These are phyloP conservation scores for Amphimallon solstitiale DNA, from an alignment of 2,888 invertebrate species.

Conservation along the genomic window DNA sequence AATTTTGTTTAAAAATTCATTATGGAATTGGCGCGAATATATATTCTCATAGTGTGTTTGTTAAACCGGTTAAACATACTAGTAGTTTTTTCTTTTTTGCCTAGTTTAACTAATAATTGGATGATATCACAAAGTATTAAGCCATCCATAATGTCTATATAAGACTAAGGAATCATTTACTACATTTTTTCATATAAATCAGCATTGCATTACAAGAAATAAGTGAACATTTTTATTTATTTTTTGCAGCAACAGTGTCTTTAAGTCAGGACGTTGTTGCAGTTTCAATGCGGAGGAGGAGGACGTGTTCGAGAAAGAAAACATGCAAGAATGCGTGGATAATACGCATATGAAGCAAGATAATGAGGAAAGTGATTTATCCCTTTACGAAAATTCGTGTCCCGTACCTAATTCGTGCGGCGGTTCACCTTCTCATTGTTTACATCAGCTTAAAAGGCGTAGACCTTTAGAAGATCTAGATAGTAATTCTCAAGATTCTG, in stretches of 20 bases:
- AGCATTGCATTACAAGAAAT: background rate
- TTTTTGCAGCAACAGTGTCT: slow-evolving; percentile 24
- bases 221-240: slow-evolving; percentile 6
- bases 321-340: slow-evolving; percentile 48
- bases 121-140: slow-evolving; percentile 14
- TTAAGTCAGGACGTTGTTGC: slow-evolving; percentile 20
- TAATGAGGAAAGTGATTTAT: slow-evolving; percentile 58
- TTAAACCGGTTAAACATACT: slow-evolving; percentile 34
- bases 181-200: background rate
- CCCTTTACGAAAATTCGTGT: slow-evolving; percentile 55
- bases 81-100: slow-evolving; percentile 17
- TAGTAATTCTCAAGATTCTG: slow-evolving; percentile 70
- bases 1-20: background rate
- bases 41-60: slow-evolving; percentile 2
- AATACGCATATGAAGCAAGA: slow-evolving; percentile 53
- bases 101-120: slow-evolving; percentile 20
- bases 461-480: slow-evolving; percentile 66
- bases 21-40: slow-evolving; percentile 10
- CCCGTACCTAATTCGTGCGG: slow-evolving; percentile 49
- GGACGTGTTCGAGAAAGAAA: slow-evolving; percentile 54
- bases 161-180: background rate
- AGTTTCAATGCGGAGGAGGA: slow-evolving; percentile 7
- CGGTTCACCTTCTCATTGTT: slow-evolving; percentile 52
- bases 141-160: slow-evolving; percentile 1
- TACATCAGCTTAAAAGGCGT: slow-evolving; percentile 51